A percentile compares a stretch with the other conserved stretches of the same genome.
These are phyloP conservation scores for Morus bassanus DNA, from an alignment of 2,797 vertebrate species.

Conservation along the genomic window DNA sequence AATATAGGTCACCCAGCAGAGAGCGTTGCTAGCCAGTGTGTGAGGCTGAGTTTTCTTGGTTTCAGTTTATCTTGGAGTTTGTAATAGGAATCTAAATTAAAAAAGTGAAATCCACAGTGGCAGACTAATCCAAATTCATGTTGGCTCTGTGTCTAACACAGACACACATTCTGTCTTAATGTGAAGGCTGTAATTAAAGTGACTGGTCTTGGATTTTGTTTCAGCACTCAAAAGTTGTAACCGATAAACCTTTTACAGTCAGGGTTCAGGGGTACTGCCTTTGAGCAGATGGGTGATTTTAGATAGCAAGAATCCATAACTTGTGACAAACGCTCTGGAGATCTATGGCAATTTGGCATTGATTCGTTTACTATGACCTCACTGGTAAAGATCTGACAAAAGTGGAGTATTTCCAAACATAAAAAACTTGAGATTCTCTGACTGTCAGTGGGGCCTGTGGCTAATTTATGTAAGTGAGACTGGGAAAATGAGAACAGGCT, in stretches of 20 bases:
- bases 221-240: neutral
- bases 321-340: neutral
- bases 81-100: neutral
- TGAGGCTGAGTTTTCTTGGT: neutral
- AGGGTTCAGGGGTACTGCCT: neutral
- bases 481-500: constrained; percentile 26
- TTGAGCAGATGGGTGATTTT: constrained; percentile 27
- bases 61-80: neutral
- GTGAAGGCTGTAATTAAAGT: neutral
- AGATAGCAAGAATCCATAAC: constrained; percentile 12
- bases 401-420: constrained; percentile 10
- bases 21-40: neutral
- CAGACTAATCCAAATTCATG: neutral
- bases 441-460: neutral
- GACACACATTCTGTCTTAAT: neutral
- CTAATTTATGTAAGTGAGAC: constrained; percentile 26
- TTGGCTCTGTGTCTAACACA: neutral
- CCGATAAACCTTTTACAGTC: neutral
- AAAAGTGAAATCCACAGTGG: neutral
- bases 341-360: neutral
- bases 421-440: constrained; percentile 6
- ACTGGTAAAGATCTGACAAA: neutral
- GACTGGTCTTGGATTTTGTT: neutral
- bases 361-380: neutral
- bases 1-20: neutral